Evolutionary conservation across 1,140 invertebrate species (phyloP).

Genomic region (Drosophila persimilis): DNA sequence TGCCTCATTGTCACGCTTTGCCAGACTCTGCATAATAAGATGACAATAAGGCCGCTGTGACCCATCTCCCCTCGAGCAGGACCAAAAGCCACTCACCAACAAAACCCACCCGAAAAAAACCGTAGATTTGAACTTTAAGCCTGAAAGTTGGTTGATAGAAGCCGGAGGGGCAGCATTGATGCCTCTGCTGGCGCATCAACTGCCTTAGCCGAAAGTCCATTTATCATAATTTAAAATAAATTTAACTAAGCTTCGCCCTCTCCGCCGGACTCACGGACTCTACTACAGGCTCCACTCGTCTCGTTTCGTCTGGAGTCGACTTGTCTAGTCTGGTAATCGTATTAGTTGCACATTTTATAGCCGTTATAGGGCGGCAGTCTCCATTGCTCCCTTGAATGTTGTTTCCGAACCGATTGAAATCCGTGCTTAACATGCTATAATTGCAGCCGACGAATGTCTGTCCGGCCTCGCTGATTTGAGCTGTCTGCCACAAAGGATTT

Average conservation of each 20-base stretch:
- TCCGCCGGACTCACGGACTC: conserved; percentile 25
- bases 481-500: neutral
- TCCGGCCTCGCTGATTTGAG: too few species aligned
- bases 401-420: conserved; percentile 33
- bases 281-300: neutral
- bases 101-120: neutral
- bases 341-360: conserved; percentile 80
- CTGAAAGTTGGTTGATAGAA: conserved; percentile 27
- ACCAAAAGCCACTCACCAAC: neutral
- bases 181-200: conserved; percentile 31
- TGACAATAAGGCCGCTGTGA: conserved; percentile 34
- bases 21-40: conserved; percentile 77
- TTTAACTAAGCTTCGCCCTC: conserved; percentile 40
- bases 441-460: conserved; percentile 46
- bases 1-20: conserved; percentile 76
- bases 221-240: conserved; percentile 75
- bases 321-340: conserved; percentile 62
- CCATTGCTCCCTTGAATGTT: neutral
- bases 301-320: conserved; percentile 16
- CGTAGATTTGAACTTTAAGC: conserved; percentile 42
- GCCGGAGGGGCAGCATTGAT: conserved; percentile 21
- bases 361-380: conserved; percentile 33
- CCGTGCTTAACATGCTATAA: conserved; percentile 61
- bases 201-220: conserved; percentile 63
- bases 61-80: conserved; percentile 19